Conservation (phyloP, 2,888 invertebrate species). For the Schizaphis graminum region DNA sequence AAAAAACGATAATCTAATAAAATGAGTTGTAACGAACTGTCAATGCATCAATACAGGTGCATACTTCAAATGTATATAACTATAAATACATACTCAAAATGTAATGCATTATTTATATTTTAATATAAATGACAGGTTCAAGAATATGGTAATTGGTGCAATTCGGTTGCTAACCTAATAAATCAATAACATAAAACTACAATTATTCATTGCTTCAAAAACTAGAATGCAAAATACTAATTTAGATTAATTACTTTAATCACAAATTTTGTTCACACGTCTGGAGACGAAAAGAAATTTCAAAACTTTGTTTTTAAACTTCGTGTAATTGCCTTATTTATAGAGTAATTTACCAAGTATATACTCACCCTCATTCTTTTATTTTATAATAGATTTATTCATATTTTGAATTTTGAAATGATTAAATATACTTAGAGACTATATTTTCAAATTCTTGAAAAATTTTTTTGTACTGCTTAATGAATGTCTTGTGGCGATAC, state of each 20-base stretch:
- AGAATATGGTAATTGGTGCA: not conserved
- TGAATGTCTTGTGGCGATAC: too few species aligned
- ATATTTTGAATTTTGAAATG: too few species aligned
- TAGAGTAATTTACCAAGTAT: not conserved
- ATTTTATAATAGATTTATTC: too few species aligned
- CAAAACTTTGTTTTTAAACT: not conserved
- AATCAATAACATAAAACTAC: not conserved
- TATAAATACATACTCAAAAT: not conserved
- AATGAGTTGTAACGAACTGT: not conserved
- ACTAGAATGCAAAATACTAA: not conserved
- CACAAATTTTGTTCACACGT: not conserved
- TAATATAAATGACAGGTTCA: not conserved
- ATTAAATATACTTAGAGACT: too few species aligned
- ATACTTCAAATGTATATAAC: not conserved
- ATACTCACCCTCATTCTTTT: too few species aligned
- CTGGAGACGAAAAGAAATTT: not conserved
- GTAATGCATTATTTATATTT: not conserved
- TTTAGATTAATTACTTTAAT: not conserved
- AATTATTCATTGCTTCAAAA: not conserved
- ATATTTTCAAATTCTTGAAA: too few species aligned
- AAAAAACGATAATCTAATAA: not conserved
- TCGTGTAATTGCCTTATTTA: not conserved
- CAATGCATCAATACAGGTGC: not conserved
- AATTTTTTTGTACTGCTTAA: too few species aligned
- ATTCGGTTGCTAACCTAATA: not conserved